Base-by-base conservation (phyloP, 2,888 invertebrate species). In the Catotricha subobsoleta region DNA sequence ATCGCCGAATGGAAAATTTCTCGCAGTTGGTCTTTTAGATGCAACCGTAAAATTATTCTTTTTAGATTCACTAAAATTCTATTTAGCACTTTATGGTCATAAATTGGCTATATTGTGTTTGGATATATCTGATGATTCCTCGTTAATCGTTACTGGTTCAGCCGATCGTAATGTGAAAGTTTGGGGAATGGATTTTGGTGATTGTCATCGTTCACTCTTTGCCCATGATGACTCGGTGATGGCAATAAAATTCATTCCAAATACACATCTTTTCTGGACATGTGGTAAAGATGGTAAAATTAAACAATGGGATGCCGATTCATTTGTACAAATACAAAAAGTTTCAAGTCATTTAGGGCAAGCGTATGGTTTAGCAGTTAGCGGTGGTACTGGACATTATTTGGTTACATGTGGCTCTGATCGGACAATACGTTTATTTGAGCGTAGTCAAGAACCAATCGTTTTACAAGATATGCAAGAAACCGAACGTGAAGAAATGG, bases 101-200 rank as follows among this genome's bases (percentile, higher is more conserved):
- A 90, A 90, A 56, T 66, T 95, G 39, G 97, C 98, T 0, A 88
- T 97, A 1, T 67, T 86, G 0, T 86, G 87, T 53, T 69, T 97
- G 68, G 95, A 97, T 57, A 90, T 97, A 44, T 88, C 88, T 12
- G 79, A 80, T 49, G 91, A 91, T 59, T 81, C 80, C 0, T 72
- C 74, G 9, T 58, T 97, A 19, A 80, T 97, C 47, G 86, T 78
- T 9, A 94, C 97, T 0, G 97, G 95, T 7, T 94, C 95, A 3
- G 84, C 86, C 0, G 98, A 98, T 66, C 74, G 92, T 30, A 94
- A 88, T 59, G 74, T 97, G 21, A 94, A 95, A 67, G 79, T 98
- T 46, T 99, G 97, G 97, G 97, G 97, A 27, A 71, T 97, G 65
- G 94, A 97, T 64, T 97, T 92, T 59, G 97, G 97, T n/a, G 94